Evolutionary conservation across 2,797 vertebrate genomes (phyloP).

Genomic region (Cossypha heuglini): DNA sequence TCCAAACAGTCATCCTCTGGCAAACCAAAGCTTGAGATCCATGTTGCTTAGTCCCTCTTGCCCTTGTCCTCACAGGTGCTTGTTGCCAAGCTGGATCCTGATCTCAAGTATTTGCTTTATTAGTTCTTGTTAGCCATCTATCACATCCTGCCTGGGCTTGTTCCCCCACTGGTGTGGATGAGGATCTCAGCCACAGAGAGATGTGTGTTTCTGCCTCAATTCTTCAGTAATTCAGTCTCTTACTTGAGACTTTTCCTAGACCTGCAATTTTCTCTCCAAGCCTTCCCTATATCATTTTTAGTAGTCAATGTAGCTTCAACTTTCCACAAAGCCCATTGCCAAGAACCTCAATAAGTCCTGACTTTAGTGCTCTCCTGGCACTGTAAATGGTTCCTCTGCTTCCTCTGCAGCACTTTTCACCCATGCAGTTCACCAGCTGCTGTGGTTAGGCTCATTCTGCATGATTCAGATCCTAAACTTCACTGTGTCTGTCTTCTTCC

Average conservation of each 20-base stretch:
- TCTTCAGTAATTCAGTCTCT: neutral
- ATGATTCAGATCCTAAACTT: neutral
- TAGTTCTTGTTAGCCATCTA: neutral
- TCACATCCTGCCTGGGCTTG: neutral
- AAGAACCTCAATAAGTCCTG: neutral
- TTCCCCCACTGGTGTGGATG: accelerated
- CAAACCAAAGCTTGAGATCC: neutral
- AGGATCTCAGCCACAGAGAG: neutral
- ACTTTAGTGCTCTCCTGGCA: neutral
- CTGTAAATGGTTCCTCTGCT: neutral
- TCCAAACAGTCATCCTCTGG: neutral
- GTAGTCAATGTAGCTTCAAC: neutral
- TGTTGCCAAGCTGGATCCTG: neutral
- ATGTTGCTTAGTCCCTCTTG: neutral
- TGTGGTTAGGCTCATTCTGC: neutral
- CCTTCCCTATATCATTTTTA: neutral
- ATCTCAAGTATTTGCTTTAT: neutral
- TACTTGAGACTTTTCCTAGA: neutral
- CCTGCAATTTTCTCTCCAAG: neutral
- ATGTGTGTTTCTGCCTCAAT: neutral
- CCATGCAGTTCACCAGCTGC: neutral
- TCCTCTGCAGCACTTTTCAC: neutral
- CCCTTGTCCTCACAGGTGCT: neutral
- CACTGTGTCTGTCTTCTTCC: neutral
- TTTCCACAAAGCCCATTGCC: neutral